Base-by-base conservation (phyloP, 2,888 invertebrate species). In the Galerucella pusilla region DNA sequence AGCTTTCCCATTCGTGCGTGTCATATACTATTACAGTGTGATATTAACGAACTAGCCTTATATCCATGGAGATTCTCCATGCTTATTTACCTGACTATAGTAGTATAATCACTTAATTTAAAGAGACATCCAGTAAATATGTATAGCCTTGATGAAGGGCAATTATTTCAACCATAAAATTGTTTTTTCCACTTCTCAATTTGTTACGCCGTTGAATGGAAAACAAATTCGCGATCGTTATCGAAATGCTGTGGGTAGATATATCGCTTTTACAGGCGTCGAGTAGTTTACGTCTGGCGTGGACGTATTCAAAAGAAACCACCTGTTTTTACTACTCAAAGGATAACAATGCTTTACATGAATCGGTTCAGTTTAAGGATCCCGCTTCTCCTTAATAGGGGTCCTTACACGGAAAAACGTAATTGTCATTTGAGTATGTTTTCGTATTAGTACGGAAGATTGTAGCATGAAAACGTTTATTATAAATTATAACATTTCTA, bases 221-320 rank as follows among this genome's bases (percentile, higher is more conserved):
- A 74, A 74, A 77, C 77, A 75, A 77, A 75, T 76, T 77, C 77
- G 75, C 74, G 79, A 77, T 74, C 79, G 75, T 77, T 75, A 77
- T 71, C 65, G 72, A 76, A 72, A 71, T 75, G 77, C 71, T 65
- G 74, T 72, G 68, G 74, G 67, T 70, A 61, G 68, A 63, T 70
- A 61, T 49, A 71, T 64, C 63, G 45, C 59, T 52, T 14, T 71
- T 69, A 46, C 46, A 67, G 61, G 28, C 45, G 66, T 66, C 54
- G 57, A 63, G 63, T 42, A 14, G 63, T 11, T 11, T 63, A 57
- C 25, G 72, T 67, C 72, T 67, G 72, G 49, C 46, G 59, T 28
- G 65, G 67, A 67, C 72, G 72, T 35, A 63, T 71, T 72, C 67
- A 66, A 67, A 72, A 60, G 72, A 73, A 76, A 78, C 71, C 76